These are phyloP conservation scores for Coregonus suidteri DNA, from an alignment of 2,797 vertebrate genomes.

Conservation along the genomic window DNA sequence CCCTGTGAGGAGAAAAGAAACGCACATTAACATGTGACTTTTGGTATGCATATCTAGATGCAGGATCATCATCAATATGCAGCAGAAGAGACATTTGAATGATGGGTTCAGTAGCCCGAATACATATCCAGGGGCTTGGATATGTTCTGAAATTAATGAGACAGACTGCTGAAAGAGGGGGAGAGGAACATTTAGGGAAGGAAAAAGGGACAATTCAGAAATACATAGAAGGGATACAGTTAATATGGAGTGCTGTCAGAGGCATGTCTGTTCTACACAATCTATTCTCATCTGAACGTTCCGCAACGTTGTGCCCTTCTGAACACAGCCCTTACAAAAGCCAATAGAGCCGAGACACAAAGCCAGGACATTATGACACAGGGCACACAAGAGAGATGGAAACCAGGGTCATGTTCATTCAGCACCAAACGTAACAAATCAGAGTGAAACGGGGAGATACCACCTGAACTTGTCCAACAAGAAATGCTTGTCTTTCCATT, in stretches of 20 bases:
- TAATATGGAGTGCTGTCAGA: neutral
- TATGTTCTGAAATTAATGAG: too few species aligned
- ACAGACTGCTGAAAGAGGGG: neutral
- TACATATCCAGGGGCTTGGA: neutral
- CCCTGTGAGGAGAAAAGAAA: slow-evolving; percentile 76
- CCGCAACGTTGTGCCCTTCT: neutral
- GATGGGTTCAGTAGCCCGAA: neutral
- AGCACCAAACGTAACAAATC: neutral
- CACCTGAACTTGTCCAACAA: neutral
- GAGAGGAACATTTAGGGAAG: neutral
- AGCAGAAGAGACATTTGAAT: neutral
- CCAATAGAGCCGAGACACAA: neutral
- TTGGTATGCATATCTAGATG: neutral
- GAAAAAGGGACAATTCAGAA: slow-evolving; percentile 5
- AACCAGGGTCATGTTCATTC: neutral
- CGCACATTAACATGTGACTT: slow-evolving; percentile 10
- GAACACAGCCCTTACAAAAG: neutral
- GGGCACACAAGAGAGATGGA: neutral
- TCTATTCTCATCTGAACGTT: neutral
- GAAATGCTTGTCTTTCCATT: neutral
- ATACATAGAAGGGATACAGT: neutral
- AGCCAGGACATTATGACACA: neutral
- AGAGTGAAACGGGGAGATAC: neutral
- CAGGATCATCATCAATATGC: neutral
- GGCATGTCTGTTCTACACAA: neutral